Percentiles rank a stretch among this genome's conserved stretches.
phyloP scores from a whole-genome alignment of 2,113 vertebrate species.

The Raja brachyura region DNA sequence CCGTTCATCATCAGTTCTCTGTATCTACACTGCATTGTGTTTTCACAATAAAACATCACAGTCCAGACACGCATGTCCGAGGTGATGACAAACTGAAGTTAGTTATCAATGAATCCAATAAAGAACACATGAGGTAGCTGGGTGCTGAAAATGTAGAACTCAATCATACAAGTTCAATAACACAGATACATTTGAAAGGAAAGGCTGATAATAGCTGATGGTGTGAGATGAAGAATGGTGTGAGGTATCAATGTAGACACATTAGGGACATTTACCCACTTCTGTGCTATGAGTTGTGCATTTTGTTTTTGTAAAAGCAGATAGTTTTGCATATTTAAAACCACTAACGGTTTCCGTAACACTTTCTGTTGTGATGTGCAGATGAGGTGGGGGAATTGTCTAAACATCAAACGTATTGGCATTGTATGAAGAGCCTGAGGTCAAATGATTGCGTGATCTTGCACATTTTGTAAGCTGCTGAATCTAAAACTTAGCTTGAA shows the following conservation, averaged over 20 bases:
- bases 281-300: neutral
- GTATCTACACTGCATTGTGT: neutral
- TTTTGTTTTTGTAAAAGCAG: neutral
- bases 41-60: neutral
- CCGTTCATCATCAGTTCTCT: neutral
- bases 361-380: neutral
- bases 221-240: neutral
- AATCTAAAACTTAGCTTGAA: constrained; percentile 41
- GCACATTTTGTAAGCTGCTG: constrained; percentile 48
- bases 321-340: constrained; percentile 16
- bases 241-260: neutral
- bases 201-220: neutral
- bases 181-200: neutral
- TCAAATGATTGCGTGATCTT: constrained; percentile 18
- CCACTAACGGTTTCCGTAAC: neutral
- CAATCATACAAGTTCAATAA: neutral
- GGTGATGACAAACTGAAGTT: neutral
- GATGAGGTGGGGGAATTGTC: neutral
- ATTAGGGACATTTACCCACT: neutral
- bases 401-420: neutral
- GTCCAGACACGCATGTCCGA: neutral
- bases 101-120: neutral
- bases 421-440: neutral
- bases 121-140: neutral
- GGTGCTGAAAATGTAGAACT: neutral